Evolutionary conservation across 2,113 vertebrate species (phyloP), one percentile per base, ranked within the genome.

Genomic region (Percina caprodes): DNA sequence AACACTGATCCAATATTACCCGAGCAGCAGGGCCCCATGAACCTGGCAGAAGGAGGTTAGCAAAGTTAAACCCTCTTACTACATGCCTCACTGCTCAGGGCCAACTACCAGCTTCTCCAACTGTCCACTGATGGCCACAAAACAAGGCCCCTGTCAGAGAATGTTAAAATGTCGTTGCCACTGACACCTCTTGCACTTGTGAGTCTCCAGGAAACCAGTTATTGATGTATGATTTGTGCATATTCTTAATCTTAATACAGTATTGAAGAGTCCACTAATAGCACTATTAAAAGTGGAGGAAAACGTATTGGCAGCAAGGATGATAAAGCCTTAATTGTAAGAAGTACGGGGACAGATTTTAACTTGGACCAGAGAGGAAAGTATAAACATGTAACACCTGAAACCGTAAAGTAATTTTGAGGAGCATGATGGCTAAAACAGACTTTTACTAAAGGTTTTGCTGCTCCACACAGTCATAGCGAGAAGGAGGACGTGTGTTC

Each of bases 41-140:
- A 96, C 95, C 97, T 98, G 97, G 97, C 97, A 99, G 96, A 96
- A 97, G 96, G 93, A 98, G 97, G 97, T 98, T 97, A 98, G 96
- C 96, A 95, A 97, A 98, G 97, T 98, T 99, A 99, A 99, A 99
- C 95, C 97, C 97, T 98, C 96, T 99, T 97, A 98, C 92, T 56
- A 91, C 94, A 97, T 94, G 97, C 96, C 96, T 98, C 97, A 96
- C 90, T 95, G 95, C 91, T 87, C 95, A 89, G 94, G 96, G 96
- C 95, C 97, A 95, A 97, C 95, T 93, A 94, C 94, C 89, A 90
- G 94, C 85, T 93, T 91, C 93, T 95, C 92, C 93, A 94, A 93
- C 93, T 93, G 94, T 93, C 92, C 88, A 87, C 80, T 42, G 86
- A 83, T 21, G 45, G 82, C 65, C 48, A 72, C 73, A 76, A 78